Conservation (phyloP, 2,113 vertebrate species). For the Erythrocercus mccallii region DNA sequence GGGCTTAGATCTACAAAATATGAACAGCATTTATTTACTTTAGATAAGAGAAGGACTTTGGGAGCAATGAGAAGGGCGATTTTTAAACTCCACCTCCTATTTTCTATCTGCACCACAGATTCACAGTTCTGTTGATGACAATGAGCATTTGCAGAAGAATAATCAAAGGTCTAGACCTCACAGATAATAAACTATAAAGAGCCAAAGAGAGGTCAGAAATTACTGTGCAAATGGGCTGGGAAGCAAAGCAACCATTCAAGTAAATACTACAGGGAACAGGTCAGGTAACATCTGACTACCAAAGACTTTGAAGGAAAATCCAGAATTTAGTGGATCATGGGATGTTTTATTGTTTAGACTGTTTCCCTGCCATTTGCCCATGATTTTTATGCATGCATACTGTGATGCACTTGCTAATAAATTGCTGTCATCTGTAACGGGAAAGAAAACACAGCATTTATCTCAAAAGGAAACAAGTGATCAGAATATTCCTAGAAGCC, state of each 20-base stretch:
- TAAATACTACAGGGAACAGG: not conserved
- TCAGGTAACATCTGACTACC: not conserved
- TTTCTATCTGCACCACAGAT: not conserved
- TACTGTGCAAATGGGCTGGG: not conserved
- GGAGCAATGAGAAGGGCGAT: not conserved
- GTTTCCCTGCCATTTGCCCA: fast-evolving
- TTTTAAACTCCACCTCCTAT: not conserved
- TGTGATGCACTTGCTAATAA: not conserved
- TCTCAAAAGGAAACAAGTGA: not conserved
- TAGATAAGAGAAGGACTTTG: not conserved
- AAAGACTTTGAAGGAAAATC: not conserved
- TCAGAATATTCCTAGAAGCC: not conserved
- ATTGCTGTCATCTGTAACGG: not conserved
- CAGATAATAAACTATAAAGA: not conserved
- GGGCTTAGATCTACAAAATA: not conserved
- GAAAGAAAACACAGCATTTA: not conserved
- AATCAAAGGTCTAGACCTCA: too few species aligned
- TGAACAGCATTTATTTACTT: not conserved
- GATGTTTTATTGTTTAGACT: not conserved
- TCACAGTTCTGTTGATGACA: not conserved
- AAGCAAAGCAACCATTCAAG: not conserved
- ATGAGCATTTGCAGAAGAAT: not conserved
- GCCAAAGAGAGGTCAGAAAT: not conserved
- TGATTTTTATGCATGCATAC: not conserved
- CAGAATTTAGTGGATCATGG: not conserved